Base-by-base conservation (phyloP, 2,888 invertebrate species). In the Drosophila heteroneura region DNA sequence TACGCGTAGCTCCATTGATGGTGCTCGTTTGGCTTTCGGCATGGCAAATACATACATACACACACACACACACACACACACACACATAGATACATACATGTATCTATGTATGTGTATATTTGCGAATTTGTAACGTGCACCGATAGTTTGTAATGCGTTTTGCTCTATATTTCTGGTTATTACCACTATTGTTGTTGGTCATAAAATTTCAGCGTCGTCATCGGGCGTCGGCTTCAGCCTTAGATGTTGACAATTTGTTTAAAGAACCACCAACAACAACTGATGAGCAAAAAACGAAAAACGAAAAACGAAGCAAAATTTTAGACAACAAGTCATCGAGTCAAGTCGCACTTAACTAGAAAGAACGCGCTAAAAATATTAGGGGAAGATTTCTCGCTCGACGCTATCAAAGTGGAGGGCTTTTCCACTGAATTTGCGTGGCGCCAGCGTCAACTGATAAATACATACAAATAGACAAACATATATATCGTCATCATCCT, bases 141-240 rank as follows among this genome's bases (percentile, higher is more conserved):
- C 81, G 68, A 80, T 82, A 82, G 76, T 80, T 73, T 80, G 64
- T 68, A 79, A 80, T 82, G 68, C 68, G 70, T 68, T 73, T 64
- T 73, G 78, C 66, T 73, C 73, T 37, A 77, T 64, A 64, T 78
- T 62, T 39, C 37, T 37, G 30, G 12, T 3, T 49, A n/a, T 57
- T 51, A 44, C 49, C 57, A 28, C 49, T 54, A 6, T 62, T 44
- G 47, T 56, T 59, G 33, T 37, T 22, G 28, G 39, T 51, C 63
- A 44, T 60, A 73, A 63, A 61, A 22, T 33, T 51, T 51, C 49
- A 37, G 39, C 51, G 49, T 61, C 35, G 47, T 69, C 41, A 32
- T 32, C 32, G 10, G 37, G 19, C 33, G 82, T 66, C 79, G 82
- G 80, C 82, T 57, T 67, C 19, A 39, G 33, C 47, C 58, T 75